Conservation (phyloP, 2,797 vertebrate species). For the Megaceryle alcyon region DNA sequence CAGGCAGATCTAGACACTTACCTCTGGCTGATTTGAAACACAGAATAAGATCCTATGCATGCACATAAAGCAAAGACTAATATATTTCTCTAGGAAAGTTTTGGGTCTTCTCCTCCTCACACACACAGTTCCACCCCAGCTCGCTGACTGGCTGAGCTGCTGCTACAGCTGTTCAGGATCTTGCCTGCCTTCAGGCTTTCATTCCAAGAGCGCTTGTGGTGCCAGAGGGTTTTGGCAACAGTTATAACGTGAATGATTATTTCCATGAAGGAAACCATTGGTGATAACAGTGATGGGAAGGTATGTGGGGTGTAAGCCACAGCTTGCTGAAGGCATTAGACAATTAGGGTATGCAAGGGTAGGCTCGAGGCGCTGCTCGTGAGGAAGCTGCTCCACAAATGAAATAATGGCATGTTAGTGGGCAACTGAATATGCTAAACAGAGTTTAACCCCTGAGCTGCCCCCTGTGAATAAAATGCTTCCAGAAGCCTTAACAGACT, state of each 20-base stretch:
- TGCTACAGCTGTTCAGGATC: constrained; percentile 1
- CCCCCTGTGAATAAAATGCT: constrained; percentile 2
- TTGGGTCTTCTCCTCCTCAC: background rate
- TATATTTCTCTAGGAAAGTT: background rate
- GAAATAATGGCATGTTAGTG: background rate
- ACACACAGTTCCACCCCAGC: rapidly evolving
- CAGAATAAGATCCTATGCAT: background rate
- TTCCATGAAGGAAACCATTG: constrained; percentile 57
- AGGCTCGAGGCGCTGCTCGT: background rate
- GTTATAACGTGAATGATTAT: constrained; percentile 36
- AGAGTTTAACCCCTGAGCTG: constrained; percentile 12
- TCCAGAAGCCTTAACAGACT: background rate
- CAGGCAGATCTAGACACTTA: background rate
- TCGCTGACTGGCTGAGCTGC: background rate
- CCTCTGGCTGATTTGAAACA: background rate
- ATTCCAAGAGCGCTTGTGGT: constrained; percentile 27
- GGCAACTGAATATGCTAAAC: background rate
- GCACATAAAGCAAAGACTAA: background rate
- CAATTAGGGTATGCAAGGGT: background rate
- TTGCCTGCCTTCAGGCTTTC: background rate
- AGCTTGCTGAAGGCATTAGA: constrained; percentile 29
- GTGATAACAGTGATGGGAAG: constrained; percentile 31
- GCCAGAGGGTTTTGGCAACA: constrained; percentile 63
- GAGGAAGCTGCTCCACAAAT: background rate
- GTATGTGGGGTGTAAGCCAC: background rate